Evolutionary conservation across 2,888 invertebrate genomes (phyloP).

Genomic region (Drosophila tripunctata): DNA sequence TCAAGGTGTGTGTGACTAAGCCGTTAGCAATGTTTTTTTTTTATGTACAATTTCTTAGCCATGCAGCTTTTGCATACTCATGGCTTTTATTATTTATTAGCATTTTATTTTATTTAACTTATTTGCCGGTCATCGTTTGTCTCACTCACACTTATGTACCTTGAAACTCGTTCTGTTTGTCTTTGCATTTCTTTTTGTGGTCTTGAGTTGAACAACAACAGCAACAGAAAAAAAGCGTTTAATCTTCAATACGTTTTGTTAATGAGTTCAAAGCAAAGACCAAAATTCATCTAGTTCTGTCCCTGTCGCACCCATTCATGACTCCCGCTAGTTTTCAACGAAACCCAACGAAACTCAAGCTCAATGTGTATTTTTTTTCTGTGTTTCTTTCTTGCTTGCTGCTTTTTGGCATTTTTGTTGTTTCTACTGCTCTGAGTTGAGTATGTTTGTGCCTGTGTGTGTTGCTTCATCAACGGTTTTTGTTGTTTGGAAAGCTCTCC

Average conservation of each 20-base stretch:
- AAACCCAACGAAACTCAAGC: constrained; percentile 66
- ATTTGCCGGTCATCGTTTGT: constrained; percentile 55
- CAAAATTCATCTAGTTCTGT: constrained; percentile 34
- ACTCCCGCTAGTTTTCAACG: constrained; percentile 71
- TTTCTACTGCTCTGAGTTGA: constrained; percentile 30
- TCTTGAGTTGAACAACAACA: constrained; percentile 1
- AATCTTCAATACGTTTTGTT: constrained; percentile 73
- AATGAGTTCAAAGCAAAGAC: constrained; percentile 67
- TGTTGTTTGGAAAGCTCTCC: constrained; percentile 76
- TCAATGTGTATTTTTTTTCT: constrained; percentile 35
- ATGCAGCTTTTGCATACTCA: constrained; percentile 67
- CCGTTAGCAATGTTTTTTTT: constrained; percentile 58
- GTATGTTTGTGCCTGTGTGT: no score
- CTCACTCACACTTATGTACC: constrained; percentile 8
- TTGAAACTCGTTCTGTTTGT: constrained; percentile 53
- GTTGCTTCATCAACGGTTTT: constrained; percentile 64
- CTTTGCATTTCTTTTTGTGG: constrained; percentile 56
- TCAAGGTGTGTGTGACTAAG: constrained; percentile 81
- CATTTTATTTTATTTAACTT: constrained; percentile 21
- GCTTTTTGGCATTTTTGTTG: constrained; percentile 43
- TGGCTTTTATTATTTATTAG: constrained; percentile 48
- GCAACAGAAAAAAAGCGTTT: constrained; percentile 51
- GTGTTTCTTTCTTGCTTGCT: constrained; percentile 5
- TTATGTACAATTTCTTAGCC: constrained; percentile 42
- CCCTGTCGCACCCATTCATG: constrained; percentile 36